Evolutionary conservation across 2,888 invertebrate genomes (phyloP).

Genomic region (Drosophila subsilvestris): DNA sequence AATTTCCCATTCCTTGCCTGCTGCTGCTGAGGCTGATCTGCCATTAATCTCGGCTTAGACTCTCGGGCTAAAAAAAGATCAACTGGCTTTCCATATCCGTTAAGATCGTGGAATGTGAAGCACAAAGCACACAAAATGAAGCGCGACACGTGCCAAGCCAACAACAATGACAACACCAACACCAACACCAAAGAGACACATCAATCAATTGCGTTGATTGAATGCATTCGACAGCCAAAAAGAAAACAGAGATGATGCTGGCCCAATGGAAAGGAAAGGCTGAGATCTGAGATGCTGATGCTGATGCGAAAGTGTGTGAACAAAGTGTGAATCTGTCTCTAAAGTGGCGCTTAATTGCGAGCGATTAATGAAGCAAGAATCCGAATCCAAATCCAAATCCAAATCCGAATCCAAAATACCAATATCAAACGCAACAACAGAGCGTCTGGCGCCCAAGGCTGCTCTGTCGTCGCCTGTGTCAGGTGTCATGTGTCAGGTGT

Average conservation of each 20-base stretch:
- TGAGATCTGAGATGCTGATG: not conserved
- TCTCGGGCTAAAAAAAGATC: constrained; percentile 1
- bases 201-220: constrained; percentile 50
- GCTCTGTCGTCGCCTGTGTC: constrained; percentile 38
- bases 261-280: not conserved
- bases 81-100: constrained; percentile 35
- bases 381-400: constrained; percentile 36
- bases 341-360: constrained; percentile 77
- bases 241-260: constrained; percentile 8
- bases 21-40: not conserved
- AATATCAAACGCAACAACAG: not conserved
- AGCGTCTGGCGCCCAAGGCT: constrained; percentile 23
- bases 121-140: not conserved
- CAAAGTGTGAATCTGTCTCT: constrained; percentile 62
- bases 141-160: constrained; percentile 33
- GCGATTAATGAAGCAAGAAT: constrained; percentile 77
- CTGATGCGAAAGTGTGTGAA: constrained; percentile 13
- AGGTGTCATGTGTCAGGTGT: constrained; percentile 53
- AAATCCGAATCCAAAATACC: constrained; percentile 23
- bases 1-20: not conserved
- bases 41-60: constrained; percentile 31
- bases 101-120: constrained; percentile 31
- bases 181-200: constrained; percentile 12
- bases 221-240: constrained; percentile 38
- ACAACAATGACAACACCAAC: constrained; percentile 24